A percentile compares a stretch with the other conserved stretches of the same genome.
Conservation (phyloP, 2,888 invertebrate genomes). For the Drosophila acutilabella region DNA sequence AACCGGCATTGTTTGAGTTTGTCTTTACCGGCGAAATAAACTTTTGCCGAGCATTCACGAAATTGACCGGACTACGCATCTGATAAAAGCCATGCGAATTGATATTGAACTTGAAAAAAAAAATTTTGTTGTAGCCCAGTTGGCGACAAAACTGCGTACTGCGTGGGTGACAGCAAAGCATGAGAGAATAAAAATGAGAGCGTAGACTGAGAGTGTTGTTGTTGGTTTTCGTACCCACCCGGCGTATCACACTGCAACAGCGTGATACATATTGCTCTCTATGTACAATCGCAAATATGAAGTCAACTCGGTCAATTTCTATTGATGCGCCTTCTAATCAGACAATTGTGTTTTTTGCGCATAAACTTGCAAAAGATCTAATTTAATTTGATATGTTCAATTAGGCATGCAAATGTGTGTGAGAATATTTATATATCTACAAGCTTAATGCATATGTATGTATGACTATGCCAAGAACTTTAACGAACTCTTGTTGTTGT, state of each 20-base stretch:
- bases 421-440: background rate
- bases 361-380: constrained; percentile 26
- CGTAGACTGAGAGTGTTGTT: constrained; percentile 14
- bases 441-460: background rate
- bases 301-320: constrained; percentile 33
- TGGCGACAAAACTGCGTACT: constrained; percentile 23
- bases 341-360: constrained; percentile 24
- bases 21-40: constrained; percentile 36
- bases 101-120: constrained; percentile 73
- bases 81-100: constrained; percentile 41
- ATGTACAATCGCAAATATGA: constrained; percentile 2
- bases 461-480: background rate
- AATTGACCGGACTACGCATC: constrained; percentile 10
- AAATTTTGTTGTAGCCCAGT: constrained; percentile 21
- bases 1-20: constrained; percentile 45
- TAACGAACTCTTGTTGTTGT: too few relatives aligned
- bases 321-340: constrained; percentile 36
- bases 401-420: constrained; percentile 1
- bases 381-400: constrained; percentile 20
- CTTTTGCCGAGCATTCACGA: constrained; percentile 22
- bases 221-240: background rate
- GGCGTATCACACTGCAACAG: constrained; percentile 55
- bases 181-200: background rate
- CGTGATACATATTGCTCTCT: constrained; percentile 46
- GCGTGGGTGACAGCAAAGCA: constrained; percentile 21